Evolutionary conservation across 2,797 vertebrate species (phyloP), one percentile per base, ranked within the genome.

Genomic region (Phaenicophaeus curvirostris): DNA sequence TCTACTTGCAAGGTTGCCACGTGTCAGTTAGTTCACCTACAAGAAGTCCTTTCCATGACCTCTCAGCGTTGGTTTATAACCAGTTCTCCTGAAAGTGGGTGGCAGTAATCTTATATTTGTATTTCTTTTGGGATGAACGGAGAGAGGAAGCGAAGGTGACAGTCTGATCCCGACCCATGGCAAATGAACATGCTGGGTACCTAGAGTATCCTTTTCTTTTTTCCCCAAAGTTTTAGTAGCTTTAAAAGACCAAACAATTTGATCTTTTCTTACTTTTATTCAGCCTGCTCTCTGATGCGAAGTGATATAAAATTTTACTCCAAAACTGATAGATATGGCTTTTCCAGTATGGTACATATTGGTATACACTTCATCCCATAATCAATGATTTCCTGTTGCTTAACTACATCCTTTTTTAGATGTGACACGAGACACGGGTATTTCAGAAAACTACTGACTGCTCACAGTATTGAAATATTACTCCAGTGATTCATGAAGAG

Each of bases 381-480:
- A 28, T 14, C 31, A 72, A 84, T 6, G 8, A 62, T 76, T 69
- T 77, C 21, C 14, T 75, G 5, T 63, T 62, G 6, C 41, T 71
- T 79, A 87, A 31, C 13, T 67, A 74, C 42, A 31, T 77, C 5
- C 4, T 24, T 73, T 81, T n/a, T 71, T 25, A 51, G 57, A 77
- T 13, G 33, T 74, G 9, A 59, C 31, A 67, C 6, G 37, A 92
- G 27, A 57, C 58, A 13, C 1, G 1, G 8, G 3, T 53, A 69
- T 74, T 87, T 66, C 69, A 86, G 35, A 42, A 67, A 79, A 63
- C 18, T 48, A 35, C 27, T 35, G 58, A 59, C 44, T 71, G 27
- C 30, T 85, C 21, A 59, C 24, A 68, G 21, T 44, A 78, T 65
- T 71, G 68, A 88, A 73, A 69, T 82, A 87, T 67, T 90, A 67